Evolutionary conservation across 2,113 vertebrate genomes (phyloP).

Genomic region (Seriola aureovittata): DNA sequence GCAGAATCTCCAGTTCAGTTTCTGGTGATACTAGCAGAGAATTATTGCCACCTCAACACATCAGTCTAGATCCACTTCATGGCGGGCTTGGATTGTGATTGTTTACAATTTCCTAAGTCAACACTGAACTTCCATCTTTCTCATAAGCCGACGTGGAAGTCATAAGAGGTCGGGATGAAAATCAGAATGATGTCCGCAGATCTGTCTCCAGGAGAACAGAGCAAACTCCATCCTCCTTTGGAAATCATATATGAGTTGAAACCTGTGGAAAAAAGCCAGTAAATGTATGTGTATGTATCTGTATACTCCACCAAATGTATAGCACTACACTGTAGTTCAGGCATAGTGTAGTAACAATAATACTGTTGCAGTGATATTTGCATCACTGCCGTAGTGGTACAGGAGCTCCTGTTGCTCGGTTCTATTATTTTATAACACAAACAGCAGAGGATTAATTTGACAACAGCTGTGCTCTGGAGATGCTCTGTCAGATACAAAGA

Average conservation of each 20-base stretch:
- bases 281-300: too few species aligned
- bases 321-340: neutral
- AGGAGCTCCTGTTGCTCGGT: neutral
- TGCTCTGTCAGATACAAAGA: conserved; percentile 4
- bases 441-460: neutral
- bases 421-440: neutral
- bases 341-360: neutral
- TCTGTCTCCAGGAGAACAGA: too few species aligned
- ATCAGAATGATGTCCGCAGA: neutral
- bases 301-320: neutral
- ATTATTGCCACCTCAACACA: neutral
- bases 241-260: neutral
- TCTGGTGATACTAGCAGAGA: neutral
- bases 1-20: too few species aligned
- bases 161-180: neutral
- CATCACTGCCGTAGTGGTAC: neutral
- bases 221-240: too few species aligned
- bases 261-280: neutral
- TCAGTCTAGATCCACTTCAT: neutral
- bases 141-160: too few species aligned
- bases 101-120: neutral
- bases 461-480: neutral
- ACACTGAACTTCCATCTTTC: neutral
- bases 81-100: neutral
- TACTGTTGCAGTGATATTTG: neutral